Evolutionary conservation across 2,797 vertebrate genomes (phyloP).

Genomic region (Peromyscus nudipes): DNA sequence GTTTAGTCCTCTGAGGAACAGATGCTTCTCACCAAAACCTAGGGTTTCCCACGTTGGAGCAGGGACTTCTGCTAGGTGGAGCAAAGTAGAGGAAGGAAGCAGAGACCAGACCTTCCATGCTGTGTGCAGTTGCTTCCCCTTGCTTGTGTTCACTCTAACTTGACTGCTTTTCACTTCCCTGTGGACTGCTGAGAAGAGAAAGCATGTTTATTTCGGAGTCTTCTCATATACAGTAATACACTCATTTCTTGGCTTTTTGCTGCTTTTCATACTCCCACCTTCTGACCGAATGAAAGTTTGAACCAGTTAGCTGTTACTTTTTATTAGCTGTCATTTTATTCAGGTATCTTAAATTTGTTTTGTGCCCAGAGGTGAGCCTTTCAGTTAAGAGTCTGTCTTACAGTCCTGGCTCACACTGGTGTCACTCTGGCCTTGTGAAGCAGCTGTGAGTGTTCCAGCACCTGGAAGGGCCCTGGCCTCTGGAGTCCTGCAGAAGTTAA

Average conservation of each 20-base stretch:
- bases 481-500: slow-evolving; percentile 24
- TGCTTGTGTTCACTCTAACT: slow-evolving; percentile 68
- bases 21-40: slow-evolving; percentile 32
- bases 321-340: slow-evolving; percentile 64
- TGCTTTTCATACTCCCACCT: slow-evolving; percentile 29
- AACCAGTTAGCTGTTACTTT: slow-evolving; percentile 57
- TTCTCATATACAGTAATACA: slow-evolving; percentile 28
- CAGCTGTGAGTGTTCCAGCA: neutral
- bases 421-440: slow-evolving; percentile 52
- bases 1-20: slow-evolving; percentile 37
- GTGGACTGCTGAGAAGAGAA: slow-evolving; percentile 57
- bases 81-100: slow-evolving; percentile 74
- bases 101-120: slow-evolving; percentile 46
- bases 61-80: slow-evolving; percentile 66
- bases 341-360: slow-evolving; percentile 53
- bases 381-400: slow-evolving; percentile 2
- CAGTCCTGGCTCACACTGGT: neutral
- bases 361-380: slow-evolving; percentile 15
- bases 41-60: slow-evolving; percentile 39
- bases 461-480: neutral
- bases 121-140: slow-evolving; percentile 41
- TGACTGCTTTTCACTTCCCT: slow-evolving; percentile 61
- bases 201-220: slow-evolving; percentile 65
- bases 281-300: slow-evolving; percentile 29
- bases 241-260: slow-evolving; percentile 56